Percentiles rank a stretch among this genome's conserved stretches.
Evolutionary conservation across 2,113 vertebrate genomes (phyloP).

Genomic region (Leptocoma aspasia): DNA sequence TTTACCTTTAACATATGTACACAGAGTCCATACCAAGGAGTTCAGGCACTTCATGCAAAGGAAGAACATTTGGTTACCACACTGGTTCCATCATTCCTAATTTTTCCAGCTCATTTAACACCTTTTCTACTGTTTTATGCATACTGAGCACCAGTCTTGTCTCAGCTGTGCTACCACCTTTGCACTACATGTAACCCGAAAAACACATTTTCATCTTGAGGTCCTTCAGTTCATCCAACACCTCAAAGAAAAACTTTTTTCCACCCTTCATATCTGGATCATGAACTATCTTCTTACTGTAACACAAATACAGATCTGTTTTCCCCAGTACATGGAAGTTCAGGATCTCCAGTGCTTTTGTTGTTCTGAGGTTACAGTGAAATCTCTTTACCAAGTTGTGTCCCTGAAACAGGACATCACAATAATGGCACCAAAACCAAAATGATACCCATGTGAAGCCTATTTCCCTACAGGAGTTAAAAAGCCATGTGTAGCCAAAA

Average conservation of each 20-base stretch:
- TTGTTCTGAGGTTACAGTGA: not conserved
- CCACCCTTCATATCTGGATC: not conserved
- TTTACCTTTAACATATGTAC: not conserved
- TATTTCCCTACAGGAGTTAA: not conserved
- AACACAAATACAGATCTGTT: not conserved
- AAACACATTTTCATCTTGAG: not conserved
- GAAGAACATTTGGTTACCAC: slow-evolving; percentile 12
- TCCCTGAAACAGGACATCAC: not conserved
- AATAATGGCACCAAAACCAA: not conserved
- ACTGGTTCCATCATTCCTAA: not conserved
- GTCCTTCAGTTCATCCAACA: not conserved
- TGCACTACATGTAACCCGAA: slow-evolving; percentile 19
- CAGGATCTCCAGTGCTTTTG: slow-evolving; percentile 11
- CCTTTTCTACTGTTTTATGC: slow-evolving; percentile 2
- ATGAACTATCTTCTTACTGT: not conserved
- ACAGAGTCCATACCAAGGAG: not conserved
- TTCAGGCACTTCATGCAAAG: not conserved
- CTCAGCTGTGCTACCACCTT: not conserved
- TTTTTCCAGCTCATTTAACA: slow-evolving; percentile 36
- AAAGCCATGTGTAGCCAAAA: not conserved
- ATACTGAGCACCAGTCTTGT: slow-evolving; percentile 15
- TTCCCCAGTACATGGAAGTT: not conserved
- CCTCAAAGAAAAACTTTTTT: not conserved
- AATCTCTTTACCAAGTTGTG: not conserved
- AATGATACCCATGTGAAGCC: not conserved